Evolutionary conservation across 23 tunicate genomes (phyloP).

Genomic region (Halocynthia roretzi): DNA sequence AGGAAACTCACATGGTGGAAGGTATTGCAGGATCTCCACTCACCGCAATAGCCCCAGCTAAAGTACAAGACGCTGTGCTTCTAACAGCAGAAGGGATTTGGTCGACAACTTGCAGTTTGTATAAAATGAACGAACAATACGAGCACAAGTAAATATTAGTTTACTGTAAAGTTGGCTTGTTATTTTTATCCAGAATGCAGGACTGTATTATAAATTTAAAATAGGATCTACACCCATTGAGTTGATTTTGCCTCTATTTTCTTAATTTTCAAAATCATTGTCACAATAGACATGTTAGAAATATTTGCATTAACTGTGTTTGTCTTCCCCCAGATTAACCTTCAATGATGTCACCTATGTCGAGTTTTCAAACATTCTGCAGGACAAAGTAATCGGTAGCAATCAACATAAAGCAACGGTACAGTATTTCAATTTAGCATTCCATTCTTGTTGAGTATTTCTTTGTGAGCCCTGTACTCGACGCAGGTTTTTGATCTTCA

Average conservation of each 20-base stretch:
- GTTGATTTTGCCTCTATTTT: no score
- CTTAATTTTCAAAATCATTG: no score
- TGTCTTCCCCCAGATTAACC: slow-evolving; percentile 10
- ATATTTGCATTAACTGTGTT: no score
- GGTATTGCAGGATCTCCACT: slow-evolving; percentile 28
- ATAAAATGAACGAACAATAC: slow-evolving; percentile 14
- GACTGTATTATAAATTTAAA: no score
- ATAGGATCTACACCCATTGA: no score
- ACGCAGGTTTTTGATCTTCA: slow-evolving; percentile 48
- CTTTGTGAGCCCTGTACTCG: neutral
- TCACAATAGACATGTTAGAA: no score
- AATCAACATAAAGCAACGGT: slow-evolving; percentile 43
- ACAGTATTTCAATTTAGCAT: slow-evolving; percentile 6
- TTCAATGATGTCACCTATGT: slow-evolving; percentile 31
- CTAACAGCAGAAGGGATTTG: slow-evolving; percentile 37
- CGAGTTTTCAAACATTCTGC: slow-evolving; percentile 60
- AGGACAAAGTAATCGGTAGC: slow-evolving; percentile 59
- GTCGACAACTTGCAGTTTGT: slow-evolving; percentile 31
- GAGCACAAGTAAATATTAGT: slow-evolving; percentile 26
- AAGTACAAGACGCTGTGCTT: slow-evolving; percentile 34
- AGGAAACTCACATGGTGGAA: slow-evolving; percentile 37
- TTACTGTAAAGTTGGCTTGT: no score
- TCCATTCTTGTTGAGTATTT: neutral
- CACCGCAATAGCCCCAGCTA: slow-evolving; percentile 29
- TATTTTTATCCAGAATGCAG: no score